phyloP scores from a whole-genome alignment of 2,797 vertebrate species.

The Myotis pilosus region DNA sequence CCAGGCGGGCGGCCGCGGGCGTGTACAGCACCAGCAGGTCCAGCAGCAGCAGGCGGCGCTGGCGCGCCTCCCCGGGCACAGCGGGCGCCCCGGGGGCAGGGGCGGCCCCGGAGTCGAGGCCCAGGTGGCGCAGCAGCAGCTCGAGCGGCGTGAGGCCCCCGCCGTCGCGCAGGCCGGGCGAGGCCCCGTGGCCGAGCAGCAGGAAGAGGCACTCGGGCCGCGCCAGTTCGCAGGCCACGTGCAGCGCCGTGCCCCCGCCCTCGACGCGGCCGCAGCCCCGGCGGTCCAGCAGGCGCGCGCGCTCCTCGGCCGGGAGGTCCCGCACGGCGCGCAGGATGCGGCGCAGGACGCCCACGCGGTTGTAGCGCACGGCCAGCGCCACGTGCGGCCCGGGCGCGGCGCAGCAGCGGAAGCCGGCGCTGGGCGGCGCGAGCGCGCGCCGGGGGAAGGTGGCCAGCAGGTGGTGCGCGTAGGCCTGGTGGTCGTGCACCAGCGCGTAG shows the following conservation, averaged over 20 bases:
- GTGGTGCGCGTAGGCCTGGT: conserved; percentile 92
- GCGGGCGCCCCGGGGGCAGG: background rate
- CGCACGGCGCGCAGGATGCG: conserved; percentile 86
- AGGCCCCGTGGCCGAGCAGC: conserved; percentile 90
- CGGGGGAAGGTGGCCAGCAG: conserved; percentile 88
- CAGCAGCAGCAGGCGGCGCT: conserved; percentile 86
- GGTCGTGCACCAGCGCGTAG: conserved; percentile 95
- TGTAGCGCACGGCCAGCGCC: too few relatives aligned
- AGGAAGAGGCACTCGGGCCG: conserved; percentile 90
- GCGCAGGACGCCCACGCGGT: too few relatives aligned
- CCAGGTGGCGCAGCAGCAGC: conserved; percentile 86
- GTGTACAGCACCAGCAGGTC: conserved; percentile 92
- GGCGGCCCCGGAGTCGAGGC: background rate
- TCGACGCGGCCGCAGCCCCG: conserved; percentile 89
- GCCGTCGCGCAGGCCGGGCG: conserved; percentile 82
- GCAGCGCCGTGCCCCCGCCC: conserved; percentile 89
- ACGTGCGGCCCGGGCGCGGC: too few relatives aligned
- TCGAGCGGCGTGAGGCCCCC: conserved; percentile 87
- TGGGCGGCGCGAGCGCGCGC: conserved; percentile 86
- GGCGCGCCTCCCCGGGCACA: conserved; percentile 67
- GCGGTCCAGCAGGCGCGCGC: conserved; percentile 85
- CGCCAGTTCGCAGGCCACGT: conserved; percentile 91
- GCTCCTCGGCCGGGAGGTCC: conserved; percentile 74
- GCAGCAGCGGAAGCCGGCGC: conserved; percentile 66
- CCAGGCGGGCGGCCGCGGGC: conserved; percentile 78